Conservation (phyloP, 2,113 vertebrate genomes). For the Leptodactylus fuscus region DNA sequence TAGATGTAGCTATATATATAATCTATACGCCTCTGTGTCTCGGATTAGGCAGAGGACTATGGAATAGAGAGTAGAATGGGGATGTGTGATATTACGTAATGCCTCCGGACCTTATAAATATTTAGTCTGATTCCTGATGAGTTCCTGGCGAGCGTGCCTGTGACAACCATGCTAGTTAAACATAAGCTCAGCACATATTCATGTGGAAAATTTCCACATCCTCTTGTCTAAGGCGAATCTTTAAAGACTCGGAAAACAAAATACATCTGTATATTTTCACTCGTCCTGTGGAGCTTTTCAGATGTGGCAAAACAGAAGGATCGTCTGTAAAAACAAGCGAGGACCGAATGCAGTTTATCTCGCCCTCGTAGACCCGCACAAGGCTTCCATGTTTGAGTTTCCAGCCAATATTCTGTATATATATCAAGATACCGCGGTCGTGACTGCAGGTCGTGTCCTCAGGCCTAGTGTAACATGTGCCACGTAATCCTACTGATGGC, state of each 20-base stretch:
- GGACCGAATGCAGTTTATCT: neutral
- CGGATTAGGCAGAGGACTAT: neutral
- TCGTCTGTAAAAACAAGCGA: slow-evolving; percentile 31
- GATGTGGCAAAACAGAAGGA: slow-evolving; percentile 44
- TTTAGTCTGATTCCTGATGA: slow-evolving; percentile 60
- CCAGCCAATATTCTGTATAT: neutral
- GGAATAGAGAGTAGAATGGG: slow-evolving; percentile 3
- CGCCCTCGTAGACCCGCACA: neutral
- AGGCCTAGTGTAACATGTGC: neutral
- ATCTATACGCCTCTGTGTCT: neutral
- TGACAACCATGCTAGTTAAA: slow-evolving; percentile 44
- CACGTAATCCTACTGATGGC: neutral
- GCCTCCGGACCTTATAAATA: slow-evolving; percentile 53
- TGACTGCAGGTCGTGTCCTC: slow-evolving; percentile 9
- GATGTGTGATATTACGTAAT: slow-evolving; percentile 52
- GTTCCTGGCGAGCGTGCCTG: slow-evolving; percentile 40
- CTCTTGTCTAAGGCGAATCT: slow-evolving; percentile 44
- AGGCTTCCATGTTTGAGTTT: neutral
- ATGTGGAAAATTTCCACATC: slow-evolving; percentile 56
- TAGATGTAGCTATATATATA: neutral
- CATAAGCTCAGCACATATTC: slow-evolving; percentile 51
- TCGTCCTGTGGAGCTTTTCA: slow-evolving; percentile 1
- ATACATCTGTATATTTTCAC: slow-evolving; percentile 46
- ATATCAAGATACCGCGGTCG: neutral
- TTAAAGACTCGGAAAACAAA: slow-evolving; percentile 47